These are phyloP conservation scores for Drosophila bunnanda DNA, from an alignment of 2,888 invertebrate genomes.

Conservation along the genomic window DNA sequence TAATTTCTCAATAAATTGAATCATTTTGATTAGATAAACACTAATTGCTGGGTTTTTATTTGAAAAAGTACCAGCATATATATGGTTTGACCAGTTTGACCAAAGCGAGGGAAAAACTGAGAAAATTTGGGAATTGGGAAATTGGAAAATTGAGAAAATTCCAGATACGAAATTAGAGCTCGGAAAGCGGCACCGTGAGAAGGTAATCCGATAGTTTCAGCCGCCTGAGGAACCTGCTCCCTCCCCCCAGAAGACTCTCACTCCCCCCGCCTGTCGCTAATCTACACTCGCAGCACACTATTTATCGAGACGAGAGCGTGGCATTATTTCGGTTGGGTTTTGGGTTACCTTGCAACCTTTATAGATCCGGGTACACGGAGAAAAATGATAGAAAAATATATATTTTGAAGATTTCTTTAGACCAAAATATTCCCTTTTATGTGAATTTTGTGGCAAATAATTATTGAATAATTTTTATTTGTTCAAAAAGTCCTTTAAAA, in stretches of 20 bases:
- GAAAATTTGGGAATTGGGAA: background rate
- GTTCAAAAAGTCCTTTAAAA: too few species aligned
- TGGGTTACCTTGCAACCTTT: constrained; percentile 50
- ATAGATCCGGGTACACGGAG: constrained; percentile 10
- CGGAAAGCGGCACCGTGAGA: constrained; percentile 32
- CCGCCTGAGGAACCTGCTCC: constrained; percentile 30
- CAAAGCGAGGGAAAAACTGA: background rate
- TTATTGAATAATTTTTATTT: background rate
- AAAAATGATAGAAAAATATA: background rate
- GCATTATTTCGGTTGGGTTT: constrained; percentile 44
- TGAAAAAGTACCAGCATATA: constrained; percentile 31
- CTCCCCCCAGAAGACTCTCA: background rate
- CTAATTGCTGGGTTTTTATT: constrained; percentile 14
- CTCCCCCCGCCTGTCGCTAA: constrained; percentile 16
- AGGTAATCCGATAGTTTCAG: constrained; percentile 37
- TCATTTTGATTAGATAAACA: constrained; percentile 5
- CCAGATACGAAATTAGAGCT: constrained; percentile 11
- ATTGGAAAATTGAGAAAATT: background rate
- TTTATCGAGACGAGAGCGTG: constrained; percentile 55
- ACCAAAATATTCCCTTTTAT: background rate
- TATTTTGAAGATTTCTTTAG: background rate
- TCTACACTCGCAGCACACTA: constrained; percentile 34
- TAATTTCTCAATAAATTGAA: constrained; percentile 1
- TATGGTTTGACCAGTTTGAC: constrained; percentile 17
- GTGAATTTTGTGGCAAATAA: background rate